Evolutionary conservation across 2,113 vertebrate species (phyloP).

Genomic region (Sylvilagus bachmani): DNA sequence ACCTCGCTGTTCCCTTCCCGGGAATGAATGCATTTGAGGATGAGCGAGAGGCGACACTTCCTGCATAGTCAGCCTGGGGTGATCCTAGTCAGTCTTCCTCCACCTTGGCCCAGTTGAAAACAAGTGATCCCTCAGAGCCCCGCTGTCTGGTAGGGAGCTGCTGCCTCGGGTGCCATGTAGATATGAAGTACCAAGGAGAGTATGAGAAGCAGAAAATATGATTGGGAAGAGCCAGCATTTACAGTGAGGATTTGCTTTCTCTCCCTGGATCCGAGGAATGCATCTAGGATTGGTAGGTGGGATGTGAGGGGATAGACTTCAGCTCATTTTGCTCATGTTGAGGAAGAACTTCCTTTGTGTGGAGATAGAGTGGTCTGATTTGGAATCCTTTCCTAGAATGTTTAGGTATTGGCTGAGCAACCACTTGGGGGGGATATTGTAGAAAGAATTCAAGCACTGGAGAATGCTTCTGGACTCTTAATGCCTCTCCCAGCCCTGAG

Average conservation of each 20-base stretch:
- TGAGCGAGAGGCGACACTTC: background rate
- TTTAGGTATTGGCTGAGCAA: background rate
- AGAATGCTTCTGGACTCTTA: background rate
- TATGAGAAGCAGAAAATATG: background rate
- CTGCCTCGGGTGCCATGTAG: background rate
- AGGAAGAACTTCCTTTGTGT: background rate
- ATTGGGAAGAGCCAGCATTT: background rate
- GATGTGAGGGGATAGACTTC: background rate
- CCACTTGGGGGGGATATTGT: background rate
- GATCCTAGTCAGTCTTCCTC: background rate
- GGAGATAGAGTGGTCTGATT: background rate
- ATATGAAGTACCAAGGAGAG: background rate
- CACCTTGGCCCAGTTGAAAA: background rate
- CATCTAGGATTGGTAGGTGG: background rate
- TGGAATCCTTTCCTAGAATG: background rate
- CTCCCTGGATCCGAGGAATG: background rate
- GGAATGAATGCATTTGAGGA: background rate
- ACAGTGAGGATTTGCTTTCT: background rate
- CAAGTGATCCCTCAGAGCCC: background rate
- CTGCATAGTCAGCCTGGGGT: background rate
- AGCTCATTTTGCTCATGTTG: background rate
- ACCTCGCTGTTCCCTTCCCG: background rate
- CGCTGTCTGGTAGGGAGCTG: too few relatives aligned
- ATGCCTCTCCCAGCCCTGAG: background rate
- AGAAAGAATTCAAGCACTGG: constrained; percentile 30